A percentile compares a stretch with the other conserved stretches of the same genome.
Conservation (phyloP, 1,140 invertebrate species). For the Plodia interpunctella region DNA sequence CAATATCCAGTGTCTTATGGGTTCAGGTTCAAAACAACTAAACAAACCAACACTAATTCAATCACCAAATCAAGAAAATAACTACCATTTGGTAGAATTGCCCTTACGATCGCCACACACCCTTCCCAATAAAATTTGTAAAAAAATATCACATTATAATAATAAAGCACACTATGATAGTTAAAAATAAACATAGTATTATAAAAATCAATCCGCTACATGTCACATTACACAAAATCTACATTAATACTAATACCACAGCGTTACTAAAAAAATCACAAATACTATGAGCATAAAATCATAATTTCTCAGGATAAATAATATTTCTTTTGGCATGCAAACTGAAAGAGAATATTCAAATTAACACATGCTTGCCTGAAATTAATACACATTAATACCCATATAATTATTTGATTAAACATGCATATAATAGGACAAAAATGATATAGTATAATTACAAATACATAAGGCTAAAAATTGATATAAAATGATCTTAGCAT, state of each 20-base stretch:
- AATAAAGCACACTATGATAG: no score
- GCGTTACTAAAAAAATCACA: conserved; percentile 2
- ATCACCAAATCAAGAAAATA: no score
- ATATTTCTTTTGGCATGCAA: conserved; percentile 33
- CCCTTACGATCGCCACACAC: no score
- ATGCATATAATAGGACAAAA: background rate
- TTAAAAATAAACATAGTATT: no score
- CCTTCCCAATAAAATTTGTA: no score
- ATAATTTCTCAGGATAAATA: conserved; percentile 12
- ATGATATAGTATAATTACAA: background rate
- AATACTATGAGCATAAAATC: conserved; percentile 13
- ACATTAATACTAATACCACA: background rate
- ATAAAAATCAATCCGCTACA: background rate
- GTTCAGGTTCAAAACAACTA: no score
- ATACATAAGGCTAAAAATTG: background rate
- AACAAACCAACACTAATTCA: no score
- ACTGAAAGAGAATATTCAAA: conserved; percentile 37
- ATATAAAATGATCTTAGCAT: background rate
- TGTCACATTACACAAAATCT: conserved; percentile 5
- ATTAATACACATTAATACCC: conserved; percentile 32
- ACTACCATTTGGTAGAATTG: no score
- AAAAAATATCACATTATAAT: no score
- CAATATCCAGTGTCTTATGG: no score
- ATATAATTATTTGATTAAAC: background rate
- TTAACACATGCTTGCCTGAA: conserved; percentile 42